Base-by-base conservation (phyloP, 2,113 vertebrate genomes). In the Gnathonemus echidnorhynchus region DNA sequence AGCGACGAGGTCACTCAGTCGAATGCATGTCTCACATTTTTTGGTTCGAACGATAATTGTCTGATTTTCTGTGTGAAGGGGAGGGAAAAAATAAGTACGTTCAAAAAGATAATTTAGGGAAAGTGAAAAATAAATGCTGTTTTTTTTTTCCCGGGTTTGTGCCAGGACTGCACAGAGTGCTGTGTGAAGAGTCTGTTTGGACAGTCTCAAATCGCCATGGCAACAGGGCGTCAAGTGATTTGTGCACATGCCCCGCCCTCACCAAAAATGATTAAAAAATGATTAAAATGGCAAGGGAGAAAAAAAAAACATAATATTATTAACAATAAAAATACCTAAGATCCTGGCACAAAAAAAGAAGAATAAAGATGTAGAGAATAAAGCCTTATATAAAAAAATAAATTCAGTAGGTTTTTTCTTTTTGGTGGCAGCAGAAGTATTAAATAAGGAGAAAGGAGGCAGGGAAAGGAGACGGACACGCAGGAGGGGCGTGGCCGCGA, bases 21-120 rank as follows among this genome's bases (percentile, higher is more conserved):
- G 87, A 93, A 93, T 93, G 92, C 93, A 94, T 77, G 50, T 90
- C 91, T 93, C 95, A 95, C 92, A 95, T 97, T 97, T 98, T 70
- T 98, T 98, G 97, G 97, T 99, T 98, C 97, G 96, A 98, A 98
- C 97, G 96, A 95, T 97, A 92, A 94, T 27, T 45, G 87, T 56
- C 50, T 70, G 66, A 46, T 89, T 89, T 52, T 95, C 97, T 95
- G 94, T 96, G 97, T 97, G 96, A 97, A 90, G 91, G 83, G 21
- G 48, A 62, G 46, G 39, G 50, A 13, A 88, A 90, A 80, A 87
- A 50, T 21, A 49, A 10, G 89, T 90, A 88, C 90, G 88, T 89
- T 89, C n/a, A 53, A 91, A 92, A 92, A 85, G 9, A 87, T 87
- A 56, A 87, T 50, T 87, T 87, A 87, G 31, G 50, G 49, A 87